Evolutionary conservation across 2,888 invertebrate genomes (phyloP), one percentile per base, ranked within the genome.

Genomic region (Zygogramma bicolorata): DNA sequence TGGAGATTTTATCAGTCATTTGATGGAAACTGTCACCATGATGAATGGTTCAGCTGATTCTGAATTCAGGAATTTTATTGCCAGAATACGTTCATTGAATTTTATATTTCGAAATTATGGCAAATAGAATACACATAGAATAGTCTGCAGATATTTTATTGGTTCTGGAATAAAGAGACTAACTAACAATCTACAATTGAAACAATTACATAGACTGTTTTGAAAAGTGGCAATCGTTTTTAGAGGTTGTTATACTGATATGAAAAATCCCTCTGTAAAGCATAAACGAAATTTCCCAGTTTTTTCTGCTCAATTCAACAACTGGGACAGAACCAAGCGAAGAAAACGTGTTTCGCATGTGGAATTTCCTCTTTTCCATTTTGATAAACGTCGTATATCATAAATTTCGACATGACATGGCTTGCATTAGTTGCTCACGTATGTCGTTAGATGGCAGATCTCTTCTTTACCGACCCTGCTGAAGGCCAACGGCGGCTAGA

Each of bases 401-500:
- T 69, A 63, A n/a, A 69, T 69, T 31, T 59, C 46, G 34, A 63
- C 57, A 65, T 69, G 58, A 31, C 42, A 58, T 13, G 27, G 53
- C 53, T 53, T 53, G 27, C 53, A 53, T 69, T 49, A 63, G 69
- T 42, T 42, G 20, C 57, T 63, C 63, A 69, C 69, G 69, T 63
- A 63, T 31, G 40, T 57, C 69, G 40, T 69, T 65, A 69, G 68
- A 68, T 63, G 57, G 69, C 67, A 78, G 80, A 80, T 79, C 77
- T 77, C 80, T 78, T 80, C 80, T 77, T 80, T 71, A 78, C 74
- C 75, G 60, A n/a, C 34, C 31, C 31, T 65, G 71, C 70, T 73
- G 80, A 76, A 75, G 76, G 74, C 76, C 75, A 77, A 75, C 75
- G 75, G 77, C 78, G 68, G 75, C 71, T 72, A 79, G 79, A 81